phyloP scores from a whole-genome alignment of 2,113 vertebrate genomes.

The Malurus melanocephalus region DNA sequence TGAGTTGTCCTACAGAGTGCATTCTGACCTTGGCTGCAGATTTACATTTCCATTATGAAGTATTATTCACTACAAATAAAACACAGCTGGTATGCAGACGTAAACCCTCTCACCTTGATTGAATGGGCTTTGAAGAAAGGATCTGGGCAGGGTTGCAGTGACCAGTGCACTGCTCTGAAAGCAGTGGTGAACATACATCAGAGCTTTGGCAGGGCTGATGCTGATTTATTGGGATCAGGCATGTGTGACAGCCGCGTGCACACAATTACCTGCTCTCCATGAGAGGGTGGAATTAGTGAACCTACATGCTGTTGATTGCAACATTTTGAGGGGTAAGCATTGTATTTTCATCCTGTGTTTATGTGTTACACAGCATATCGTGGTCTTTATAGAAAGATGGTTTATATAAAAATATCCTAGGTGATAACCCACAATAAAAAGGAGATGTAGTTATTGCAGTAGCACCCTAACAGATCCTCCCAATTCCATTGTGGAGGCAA shows the following conservation, averaged over 20 bases:
- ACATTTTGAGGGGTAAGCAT: fast-evolving
- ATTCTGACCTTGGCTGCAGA: background rate
- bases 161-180: background rate
- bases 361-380: background rate
- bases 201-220: background rate
- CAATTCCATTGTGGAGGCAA: background rate
- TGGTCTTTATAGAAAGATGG: background rate
- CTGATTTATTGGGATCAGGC: background rate
- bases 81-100: background rate
- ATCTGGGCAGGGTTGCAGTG: background rate
- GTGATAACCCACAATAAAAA: background rate
- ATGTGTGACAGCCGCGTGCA: background rate
- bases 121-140: background rate
- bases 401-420: background rate
- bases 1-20: background rate
- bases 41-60: background rate
- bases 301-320: background rate
- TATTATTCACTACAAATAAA: background rate
- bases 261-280: too few relatives aligned
- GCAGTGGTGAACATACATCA: background rate
- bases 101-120: background rate
- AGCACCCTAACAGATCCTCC: background rate
- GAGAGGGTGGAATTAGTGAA: background rate
- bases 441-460: background rate
- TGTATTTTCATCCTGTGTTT: background rate